Conservation (phyloP, 2,888 invertebrate genomes). For the Antitype chi region DNA sequence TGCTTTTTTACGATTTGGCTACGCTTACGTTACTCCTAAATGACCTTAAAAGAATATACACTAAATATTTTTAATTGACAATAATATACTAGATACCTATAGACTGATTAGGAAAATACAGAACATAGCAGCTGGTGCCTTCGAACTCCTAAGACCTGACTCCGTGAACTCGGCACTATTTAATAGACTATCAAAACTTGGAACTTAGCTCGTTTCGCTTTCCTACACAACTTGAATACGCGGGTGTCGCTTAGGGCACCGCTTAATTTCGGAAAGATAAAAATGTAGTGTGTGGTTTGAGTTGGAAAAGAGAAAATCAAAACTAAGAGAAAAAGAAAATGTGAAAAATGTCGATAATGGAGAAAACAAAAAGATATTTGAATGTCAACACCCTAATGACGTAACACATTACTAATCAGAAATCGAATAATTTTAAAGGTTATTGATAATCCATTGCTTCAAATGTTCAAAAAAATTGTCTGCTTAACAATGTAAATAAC, state of each 20-base stretch:
- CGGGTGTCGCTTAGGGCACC: constrained; percentile 42
- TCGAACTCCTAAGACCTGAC: constrained; percentile 61
- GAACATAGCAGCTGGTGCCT: constrained; percentile 54
- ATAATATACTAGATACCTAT: background rate
- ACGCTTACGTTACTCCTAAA: background rate
- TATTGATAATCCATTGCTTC: too few relatives aligned
- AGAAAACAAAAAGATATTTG: background rate
- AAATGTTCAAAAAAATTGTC: too few relatives aligned
- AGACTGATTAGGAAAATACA: constrained; percentile 32
- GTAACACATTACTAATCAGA: too few relatives aligned
- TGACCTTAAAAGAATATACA: background rate
- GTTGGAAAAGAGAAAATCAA: background rate
- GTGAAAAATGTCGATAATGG: background rate
- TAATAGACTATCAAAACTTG: constrained; percentile 68
- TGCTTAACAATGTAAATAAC: too few relatives aligned
- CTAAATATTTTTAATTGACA: background rate
- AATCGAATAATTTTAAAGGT: too few relatives aligned
- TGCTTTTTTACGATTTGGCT: background rate
- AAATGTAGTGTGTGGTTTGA: background rate
- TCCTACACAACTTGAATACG: constrained; percentile 50
- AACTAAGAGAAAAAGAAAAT: background rate
- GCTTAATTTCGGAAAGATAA: constrained; percentile 47
- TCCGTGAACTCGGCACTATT: constrained; percentile 59
- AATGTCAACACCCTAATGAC: background rate
- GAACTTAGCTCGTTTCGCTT: constrained; percentile 63